These are phyloP conservation scores for Coryphaenoides rupestris DNA, from an alignment of 2,113 vertebrate genomes.

Conservation along the genomic window DNA sequence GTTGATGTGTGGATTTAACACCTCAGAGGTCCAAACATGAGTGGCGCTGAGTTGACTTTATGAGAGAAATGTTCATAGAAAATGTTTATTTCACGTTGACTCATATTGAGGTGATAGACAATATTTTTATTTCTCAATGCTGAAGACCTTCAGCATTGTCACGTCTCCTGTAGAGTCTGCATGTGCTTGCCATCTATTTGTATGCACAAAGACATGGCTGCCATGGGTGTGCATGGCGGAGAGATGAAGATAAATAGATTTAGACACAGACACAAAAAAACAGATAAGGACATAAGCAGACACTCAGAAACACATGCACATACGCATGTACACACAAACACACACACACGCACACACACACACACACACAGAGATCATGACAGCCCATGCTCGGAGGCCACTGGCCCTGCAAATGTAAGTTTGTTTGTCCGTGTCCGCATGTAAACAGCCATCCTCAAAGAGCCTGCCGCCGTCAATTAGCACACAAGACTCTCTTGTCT, in stretches of 20 bases:
- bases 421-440: constrained; percentile 61
- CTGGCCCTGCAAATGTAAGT: constrained; percentile 60
- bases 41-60: constrained; percentile 63
- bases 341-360: background rate
- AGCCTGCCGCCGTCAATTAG: constrained; percentile 44
- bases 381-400: constrained; percentile 39
- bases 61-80: constrained; percentile 50
- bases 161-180: constrained; percentile 44
- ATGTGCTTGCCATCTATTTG: constrained; percentile 21
- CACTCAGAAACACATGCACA: background rate
- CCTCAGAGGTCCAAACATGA: constrained; percentile 57
- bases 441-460: constrained; percentile 64
- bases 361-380: constrained; percentile 32
- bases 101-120: constrained; percentile 52
- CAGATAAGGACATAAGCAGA: constrained; percentile 1
- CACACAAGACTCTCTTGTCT: constrained; percentile 70
- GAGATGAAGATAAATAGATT: background rate
- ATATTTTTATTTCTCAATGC: constrained; percentile 36
- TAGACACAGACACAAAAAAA: background rate
- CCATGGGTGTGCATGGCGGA: background rate
- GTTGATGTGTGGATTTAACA: constrained; percentile 52
- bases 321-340: background rate
- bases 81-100: constrained; percentile 63
- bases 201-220: background rate
- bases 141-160: no score